phyloP scores from a whole-genome alignment of 2,797 vertebrate species.

The Columba guinea region DNA sequence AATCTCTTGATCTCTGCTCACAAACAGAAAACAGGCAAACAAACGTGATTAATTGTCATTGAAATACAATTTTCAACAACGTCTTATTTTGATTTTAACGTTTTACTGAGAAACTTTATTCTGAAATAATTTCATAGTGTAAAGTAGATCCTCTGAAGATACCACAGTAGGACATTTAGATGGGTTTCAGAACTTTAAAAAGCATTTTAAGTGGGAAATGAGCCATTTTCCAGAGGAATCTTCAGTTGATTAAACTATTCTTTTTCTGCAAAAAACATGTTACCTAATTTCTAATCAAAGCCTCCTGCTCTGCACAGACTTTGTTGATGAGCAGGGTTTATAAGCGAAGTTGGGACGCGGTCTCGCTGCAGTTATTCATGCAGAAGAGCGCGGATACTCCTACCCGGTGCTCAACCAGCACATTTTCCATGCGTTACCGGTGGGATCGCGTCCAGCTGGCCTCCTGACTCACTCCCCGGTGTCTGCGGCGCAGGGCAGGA shows the following conservation, averaged over 20 bases:
- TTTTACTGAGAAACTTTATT: neutral
- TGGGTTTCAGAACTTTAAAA: neutral
- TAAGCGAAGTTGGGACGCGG: neutral
- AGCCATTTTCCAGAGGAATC: neutral
- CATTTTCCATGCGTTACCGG: conserved; percentile 34
- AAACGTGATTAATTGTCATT: neutral
- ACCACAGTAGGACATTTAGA: neutral
- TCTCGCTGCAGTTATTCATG: neutral
- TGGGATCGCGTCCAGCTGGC: conserved; percentile 57
- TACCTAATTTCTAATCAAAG: neutral
- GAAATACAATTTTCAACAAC: neutral
- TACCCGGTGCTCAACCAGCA: neutral
- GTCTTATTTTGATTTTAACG: neutral
- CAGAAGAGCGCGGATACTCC: neutral
- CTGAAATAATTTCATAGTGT: neutral
- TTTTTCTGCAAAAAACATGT: neutral
- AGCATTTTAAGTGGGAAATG: neutral
- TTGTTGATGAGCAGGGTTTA: neutral
- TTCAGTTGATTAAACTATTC: neutral
- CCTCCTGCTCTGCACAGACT: neutral
- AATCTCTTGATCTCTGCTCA: neutral
- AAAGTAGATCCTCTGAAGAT: neutral
- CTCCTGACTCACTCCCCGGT: conserved; percentile 9
- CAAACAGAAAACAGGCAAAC: neutral
- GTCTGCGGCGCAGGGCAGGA: neutral